Base-by-base conservation (phyloP, 2,113 vertebrate species). In the Dipodomys stephensi region DNA sequence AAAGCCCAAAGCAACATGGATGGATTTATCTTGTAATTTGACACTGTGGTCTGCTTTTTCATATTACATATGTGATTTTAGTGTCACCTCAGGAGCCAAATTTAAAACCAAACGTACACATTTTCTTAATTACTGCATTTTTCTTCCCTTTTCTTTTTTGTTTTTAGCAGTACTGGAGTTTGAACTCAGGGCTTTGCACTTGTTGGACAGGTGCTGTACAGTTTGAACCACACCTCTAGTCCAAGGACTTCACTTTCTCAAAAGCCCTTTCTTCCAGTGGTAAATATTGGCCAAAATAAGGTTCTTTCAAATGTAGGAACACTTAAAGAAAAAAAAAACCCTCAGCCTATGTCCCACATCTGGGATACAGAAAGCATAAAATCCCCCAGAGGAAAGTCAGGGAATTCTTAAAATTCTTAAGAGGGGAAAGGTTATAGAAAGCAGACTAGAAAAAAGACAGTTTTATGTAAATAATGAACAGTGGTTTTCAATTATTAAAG, bases 391-490 rank as follows among this genome's bases (percentile, higher is more conserved):
- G 98, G 98, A 98, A 98, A 98, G 97, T 96, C 95, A 98, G 76
- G 91, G 97, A 98, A 98, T 98, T 98, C 98, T 96, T 98, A 96
- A 97, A 98, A 98, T 98, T 98, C 98, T 97, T 98, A 88, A 0
- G 4, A 98, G 98, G 98, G 98, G 97, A 98, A 98, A 98, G 98
- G 98, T 98, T 98, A 98, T 28, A 90, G 97, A 98, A 98, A 97
- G 96, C 97, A 98, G 96, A 95, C 94, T 68, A 96, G 97, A 96
- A 97, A 57, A 97, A 96, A 98, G 96, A 96, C 94, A 97, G 95
- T 97, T 98, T 98, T 97, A 97, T 97, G 97, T 98, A 98, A 98
- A 98, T 98, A 98, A 97, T 74, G 97, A 98, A 96, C 97, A 98
- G 98, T 98, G 97, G 97, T 98, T 98, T 98, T 97, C 96, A 98